These are phyloP conservation scores for Raja brachyura DNA, from an alignment of 2,113 vertebrate genomes.

Conservation along the genomic window DNA sequence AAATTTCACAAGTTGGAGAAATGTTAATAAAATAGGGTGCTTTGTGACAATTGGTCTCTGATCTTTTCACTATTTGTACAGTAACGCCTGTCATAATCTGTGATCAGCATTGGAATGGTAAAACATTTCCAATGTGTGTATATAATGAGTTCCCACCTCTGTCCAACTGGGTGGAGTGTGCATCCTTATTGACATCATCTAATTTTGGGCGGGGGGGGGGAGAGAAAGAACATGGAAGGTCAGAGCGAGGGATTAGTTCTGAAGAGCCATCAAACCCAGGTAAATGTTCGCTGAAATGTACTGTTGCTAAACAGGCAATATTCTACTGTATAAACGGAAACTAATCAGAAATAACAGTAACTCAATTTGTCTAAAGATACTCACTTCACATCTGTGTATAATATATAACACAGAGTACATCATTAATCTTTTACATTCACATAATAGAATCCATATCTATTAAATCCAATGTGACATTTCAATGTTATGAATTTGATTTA, in stretches of 20 bases:
- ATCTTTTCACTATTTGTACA: neutral
- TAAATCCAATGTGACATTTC: conserved; percentile 30
- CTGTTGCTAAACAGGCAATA: neutral
- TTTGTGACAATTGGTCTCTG: neutral
- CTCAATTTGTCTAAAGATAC: neutral
- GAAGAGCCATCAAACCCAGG: neutral
- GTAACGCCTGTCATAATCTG: neutral
- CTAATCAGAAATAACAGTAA: conserved; percentile 16
- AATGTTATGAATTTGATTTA: conserved; percentile 20
- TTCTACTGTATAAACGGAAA: neutral
- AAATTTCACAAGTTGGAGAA: neutral
- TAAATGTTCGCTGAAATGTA: neutral
- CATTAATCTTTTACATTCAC: neutral
- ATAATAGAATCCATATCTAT: conserved; percentile 35
- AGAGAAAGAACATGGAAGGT: neutral
- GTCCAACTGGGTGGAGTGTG: neutral
- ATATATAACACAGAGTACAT: neutral
- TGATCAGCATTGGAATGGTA: neutral
- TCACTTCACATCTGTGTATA: neutral
- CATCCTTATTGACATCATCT: conserved; percentile 4
- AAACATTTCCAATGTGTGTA: neutral
- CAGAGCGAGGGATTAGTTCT: neutral
- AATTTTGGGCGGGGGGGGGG: neutral
- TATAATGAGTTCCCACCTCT: neutral
- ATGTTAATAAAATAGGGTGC: neutral